Evolutionary conservation across 1,140 invertebrate genomes (phyloP).

Genomic region (Drosophila littoralis): DNA sequence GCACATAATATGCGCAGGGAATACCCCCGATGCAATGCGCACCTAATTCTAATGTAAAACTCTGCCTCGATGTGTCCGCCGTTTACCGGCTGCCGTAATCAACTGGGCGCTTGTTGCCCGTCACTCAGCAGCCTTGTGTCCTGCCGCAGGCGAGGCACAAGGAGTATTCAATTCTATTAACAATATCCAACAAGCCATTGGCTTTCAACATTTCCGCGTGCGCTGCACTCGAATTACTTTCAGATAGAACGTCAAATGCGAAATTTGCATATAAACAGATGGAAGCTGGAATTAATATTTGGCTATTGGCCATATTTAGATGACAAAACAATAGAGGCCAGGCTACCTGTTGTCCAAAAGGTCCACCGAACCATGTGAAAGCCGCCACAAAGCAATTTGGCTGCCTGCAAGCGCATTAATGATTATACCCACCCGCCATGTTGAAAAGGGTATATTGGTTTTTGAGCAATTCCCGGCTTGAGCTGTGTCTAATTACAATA

Average conservation of each 20-base stretch:
- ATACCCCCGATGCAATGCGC: neutral
- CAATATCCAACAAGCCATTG: constrained; percentile 25
- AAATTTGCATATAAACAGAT: constrained; percentile 74
- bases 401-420: constrained; percentile 11
- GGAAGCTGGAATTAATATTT: constrained; percentile 74
- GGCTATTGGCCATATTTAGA: constrained; percentile 81
- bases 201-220: constrained; percentile 70
- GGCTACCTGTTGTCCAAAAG: constrained; percentile 16
- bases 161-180: constrained; percentile 23
- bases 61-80: neutral
- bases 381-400: constrained; percentile 10
- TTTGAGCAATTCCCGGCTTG: no score
- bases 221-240: constrained; percentile 64
- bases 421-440: constrained; percentile 11
- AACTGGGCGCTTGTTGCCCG: constrained; percentile 38
- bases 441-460: no score
- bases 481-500: no score
- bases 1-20: neutral
- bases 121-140: constrained; percentile 41
- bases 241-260: constrained; percentile 40
- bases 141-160: constrained; percentile 29
- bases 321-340: constrained; percentile 75
- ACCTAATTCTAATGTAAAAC: constrained; percentile 13
- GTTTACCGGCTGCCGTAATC: constrained; percentile 28
- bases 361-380: constrained; percentile 32